A percentile compares a stretch with the other conserved stretches of the same genome.
Conservation (phyloP, 1,140 invertebrate species). For the Papilio machaon region DNA sequence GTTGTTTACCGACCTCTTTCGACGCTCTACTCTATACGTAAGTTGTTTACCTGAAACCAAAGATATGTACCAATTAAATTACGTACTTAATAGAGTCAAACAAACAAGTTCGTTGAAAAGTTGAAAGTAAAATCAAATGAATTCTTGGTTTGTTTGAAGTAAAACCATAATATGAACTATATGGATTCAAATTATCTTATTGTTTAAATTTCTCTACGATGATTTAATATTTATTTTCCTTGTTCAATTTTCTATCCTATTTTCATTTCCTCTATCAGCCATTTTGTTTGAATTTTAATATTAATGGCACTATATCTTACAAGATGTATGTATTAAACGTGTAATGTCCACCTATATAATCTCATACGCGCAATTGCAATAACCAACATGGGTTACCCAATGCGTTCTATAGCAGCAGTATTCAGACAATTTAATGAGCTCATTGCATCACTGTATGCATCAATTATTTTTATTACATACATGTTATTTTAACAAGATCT, state of each 20-base stretch:
- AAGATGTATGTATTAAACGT: background rate
- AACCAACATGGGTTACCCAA: constrained; percentile 5
- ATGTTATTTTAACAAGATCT: background rate
- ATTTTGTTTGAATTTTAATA: background rate
- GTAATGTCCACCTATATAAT: background rate
- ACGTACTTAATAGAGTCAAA: background rate
- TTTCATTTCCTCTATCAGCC: background rate
- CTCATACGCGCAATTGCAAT: background rate
- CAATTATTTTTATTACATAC: constrained; percentile 9
- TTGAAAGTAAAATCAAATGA: background rate
- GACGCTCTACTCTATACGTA: constrained; percentile 37
- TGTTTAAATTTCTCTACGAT: too few species aligned
- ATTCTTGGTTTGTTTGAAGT: too few species aligned
- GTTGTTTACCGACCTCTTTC: constrained; percentile 52
- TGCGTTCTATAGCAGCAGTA: background rate
- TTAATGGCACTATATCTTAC: background rate
- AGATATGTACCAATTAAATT: constrained; percentile 47
- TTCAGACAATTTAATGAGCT: background rate
- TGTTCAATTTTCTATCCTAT: too few species aligned
- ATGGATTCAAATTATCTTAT: too few species aligned
- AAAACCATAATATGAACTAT: too few species aligned
- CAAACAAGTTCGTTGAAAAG: constrained; percentile 7
- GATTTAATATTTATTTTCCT: too few species aligned
- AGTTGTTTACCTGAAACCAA: constrained; percentile 61
- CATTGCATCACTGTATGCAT: constrained; percentile 8